phyloP scores from a whole-genome alignment of 2,113 vertebrate genomes.

The Hydropotes inermis region DNA sequence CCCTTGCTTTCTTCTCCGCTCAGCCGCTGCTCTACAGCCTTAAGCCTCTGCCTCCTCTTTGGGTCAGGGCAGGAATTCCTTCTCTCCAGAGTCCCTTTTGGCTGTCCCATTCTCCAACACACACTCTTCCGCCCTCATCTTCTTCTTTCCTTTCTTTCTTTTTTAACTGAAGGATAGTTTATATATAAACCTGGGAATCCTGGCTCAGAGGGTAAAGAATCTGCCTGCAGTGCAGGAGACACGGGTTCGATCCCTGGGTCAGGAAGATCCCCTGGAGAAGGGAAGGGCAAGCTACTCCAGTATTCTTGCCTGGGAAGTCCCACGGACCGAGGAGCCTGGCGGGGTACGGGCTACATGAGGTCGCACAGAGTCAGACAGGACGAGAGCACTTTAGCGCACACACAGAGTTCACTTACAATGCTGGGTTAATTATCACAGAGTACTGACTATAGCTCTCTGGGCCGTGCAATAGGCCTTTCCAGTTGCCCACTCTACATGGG shows the following conservation, averaged over 20 bases:
- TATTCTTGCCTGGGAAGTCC: background rate
- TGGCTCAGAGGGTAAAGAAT: background rate
- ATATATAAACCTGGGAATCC: background rate
- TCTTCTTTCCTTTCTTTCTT: background rate
- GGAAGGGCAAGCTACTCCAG: background rate
- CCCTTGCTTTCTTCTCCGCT: background rate
- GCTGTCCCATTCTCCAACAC: background rate
- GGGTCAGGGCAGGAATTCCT: background rate
- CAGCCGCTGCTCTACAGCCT: background rate
- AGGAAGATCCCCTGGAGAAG: background rate
- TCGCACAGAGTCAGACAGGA: background rate
- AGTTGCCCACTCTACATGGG: background rate
- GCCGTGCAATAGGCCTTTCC: fast-evolving
- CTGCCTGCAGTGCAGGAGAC: background rate
- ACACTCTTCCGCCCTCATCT: background rate
- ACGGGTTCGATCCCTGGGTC: background rate
- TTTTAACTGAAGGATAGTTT: background rate
- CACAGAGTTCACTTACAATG: fast-evolving
- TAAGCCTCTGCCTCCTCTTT: background rate
- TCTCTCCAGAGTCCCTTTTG: background rate
- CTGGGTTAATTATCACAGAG: background rate
- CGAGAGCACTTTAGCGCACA: background rate
- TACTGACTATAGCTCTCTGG: fast-evolving
- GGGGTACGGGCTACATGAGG: background rate
- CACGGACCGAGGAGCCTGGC: fast-evolving